A percentile compares a stretch with the other conserved stretches of the same genome.
These are phyloP conservation scores for Leptodactylus fallax DNA, from an alignment of 2,797 vertebrate species.

Conservation along the genomic window DNA sequence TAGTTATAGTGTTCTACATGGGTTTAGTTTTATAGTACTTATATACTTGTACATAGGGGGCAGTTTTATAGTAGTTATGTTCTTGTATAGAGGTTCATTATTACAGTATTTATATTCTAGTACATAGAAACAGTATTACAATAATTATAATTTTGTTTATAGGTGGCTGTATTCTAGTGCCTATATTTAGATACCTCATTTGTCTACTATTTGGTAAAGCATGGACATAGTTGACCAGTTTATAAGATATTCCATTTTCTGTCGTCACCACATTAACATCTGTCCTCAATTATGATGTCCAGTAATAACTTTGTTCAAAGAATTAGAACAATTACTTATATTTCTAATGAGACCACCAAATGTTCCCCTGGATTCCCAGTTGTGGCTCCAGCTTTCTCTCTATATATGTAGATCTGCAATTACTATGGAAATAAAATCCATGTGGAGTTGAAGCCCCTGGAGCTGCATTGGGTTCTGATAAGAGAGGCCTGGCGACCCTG, in stretches of 20 bases:
- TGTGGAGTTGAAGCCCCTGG: background rate
- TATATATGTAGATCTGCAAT: constrained; percentile 16
- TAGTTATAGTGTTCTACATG: no score
- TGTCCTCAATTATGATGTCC: constrained; percentile 13
- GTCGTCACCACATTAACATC: constrained; percentile 15
- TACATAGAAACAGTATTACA: background rate
- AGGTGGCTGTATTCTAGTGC: no score
- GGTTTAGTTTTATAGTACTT: background rate
- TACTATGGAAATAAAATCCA: constrained; percentile 47
- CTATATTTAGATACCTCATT: background rate
- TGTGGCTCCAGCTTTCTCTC: constrained; percentile 27
- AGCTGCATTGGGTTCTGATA: background rate
- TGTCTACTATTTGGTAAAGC: no score
- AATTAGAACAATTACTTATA: constrained; percentile 34
- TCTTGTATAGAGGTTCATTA: background rate
- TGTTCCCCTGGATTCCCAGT: background rate
- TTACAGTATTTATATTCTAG: background rate
- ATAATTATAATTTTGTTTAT: background rate
- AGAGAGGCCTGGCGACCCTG: background rate
- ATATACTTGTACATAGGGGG: background rate
- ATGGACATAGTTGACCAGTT: no score
- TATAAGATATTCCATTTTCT: no score
- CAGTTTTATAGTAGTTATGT: background rate
- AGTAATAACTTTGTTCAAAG: constrained; percentile 12
- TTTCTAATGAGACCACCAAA: constrained; percentile 40